Percentiles rank a stretch among this genome's conserved stretches.
phyloP scores from a whole-genome alignment of 2,888 invertebrate species.

The Apodemia zela region DNA sequence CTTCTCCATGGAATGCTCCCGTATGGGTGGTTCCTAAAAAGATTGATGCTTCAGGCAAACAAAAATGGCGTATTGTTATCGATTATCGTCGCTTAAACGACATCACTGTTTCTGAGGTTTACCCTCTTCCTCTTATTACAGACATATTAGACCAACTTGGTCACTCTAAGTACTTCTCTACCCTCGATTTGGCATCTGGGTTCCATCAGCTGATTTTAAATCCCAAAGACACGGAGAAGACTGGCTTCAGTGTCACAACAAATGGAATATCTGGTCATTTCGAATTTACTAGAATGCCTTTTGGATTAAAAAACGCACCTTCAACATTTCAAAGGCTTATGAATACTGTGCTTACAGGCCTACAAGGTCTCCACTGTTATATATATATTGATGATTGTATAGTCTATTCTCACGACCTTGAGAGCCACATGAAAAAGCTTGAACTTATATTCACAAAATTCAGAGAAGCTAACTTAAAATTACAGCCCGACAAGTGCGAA shows the following conservation, averaged over 20 bases:
- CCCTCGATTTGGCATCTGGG: neutral
- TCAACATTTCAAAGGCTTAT: neutral
- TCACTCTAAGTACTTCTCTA: neutral
- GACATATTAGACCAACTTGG: neutral
- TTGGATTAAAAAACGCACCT: neutral
- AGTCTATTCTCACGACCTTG: neutral
- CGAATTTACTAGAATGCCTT: neutral
- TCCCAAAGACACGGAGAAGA: neutral
- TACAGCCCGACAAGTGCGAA: neutral
- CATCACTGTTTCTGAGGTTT: neutral
- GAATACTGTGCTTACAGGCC: neutral
- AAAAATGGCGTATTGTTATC: slow-evolving; percentile 6
- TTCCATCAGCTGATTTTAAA: neutral
- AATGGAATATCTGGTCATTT: neutral
- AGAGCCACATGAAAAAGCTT: neutral
- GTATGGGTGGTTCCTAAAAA: slow-evolving; percentile 31
- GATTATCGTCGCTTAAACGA: neutral
- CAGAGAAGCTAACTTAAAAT: neutral
- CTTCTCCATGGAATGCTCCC: slow-evolving; percentile 23
- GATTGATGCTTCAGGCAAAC: slow-evolving; percentile 14
- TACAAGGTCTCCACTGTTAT: neutral
- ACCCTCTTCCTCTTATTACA: neutral
- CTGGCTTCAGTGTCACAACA: neutral
- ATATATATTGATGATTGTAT: neutral
- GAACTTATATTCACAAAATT: neutral